A percentile compares a stretch with the other conserved stretches of the same genome.
Conservation (phyloP, 2,888 invertebrate genomes). For the Danaus chrysippus region DNA sequence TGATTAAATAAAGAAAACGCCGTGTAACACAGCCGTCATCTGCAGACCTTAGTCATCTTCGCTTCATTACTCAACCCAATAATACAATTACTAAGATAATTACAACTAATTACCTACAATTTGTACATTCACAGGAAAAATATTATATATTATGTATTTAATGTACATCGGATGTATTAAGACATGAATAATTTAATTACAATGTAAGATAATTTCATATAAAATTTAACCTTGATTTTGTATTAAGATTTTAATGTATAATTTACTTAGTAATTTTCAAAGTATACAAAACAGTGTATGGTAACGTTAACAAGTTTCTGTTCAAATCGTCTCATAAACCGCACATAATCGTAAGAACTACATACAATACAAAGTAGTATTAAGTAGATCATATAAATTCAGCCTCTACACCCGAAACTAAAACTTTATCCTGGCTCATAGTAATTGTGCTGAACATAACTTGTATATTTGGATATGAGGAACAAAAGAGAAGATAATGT, state of each 20-base stretch:
- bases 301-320: constrained; percentile 29
- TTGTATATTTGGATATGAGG: background rate
- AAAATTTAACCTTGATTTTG: too few relatives aligned
- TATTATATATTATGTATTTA: too few relatives aligned
- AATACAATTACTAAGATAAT: too few relatives aligned
- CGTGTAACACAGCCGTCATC: too few relatives aligned
- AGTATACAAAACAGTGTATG: constrained; percentile 15
- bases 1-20: too few relatives aligned
- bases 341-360: constrained; percentile 22
- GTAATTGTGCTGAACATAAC: constrained; percentile 33
- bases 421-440: constrained; percentile 39
- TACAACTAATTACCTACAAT: too few relatives aligned
- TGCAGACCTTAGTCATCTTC: too few relatives aligned
- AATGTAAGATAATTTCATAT: too few relatives aligned
- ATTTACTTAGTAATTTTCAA: background rate
- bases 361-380: constrained; percentile 30
- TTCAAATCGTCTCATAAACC: constrained; percentile 30
- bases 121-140: too few relatives aligned
- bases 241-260: background rate
- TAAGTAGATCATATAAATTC: constrained; percentile 67
- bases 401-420: constrained; percentile 42
- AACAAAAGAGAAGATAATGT: background rate
- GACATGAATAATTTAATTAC: too few relatives aligned
- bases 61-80: too few relatives aligned
- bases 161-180: too few relatives aligned